Percentiles rank a stretch among this genome's conserved stretches.
Conservation (phyloP, 1,140 invertebrate genomes). For the Listronotus bonariensis region DNA sequence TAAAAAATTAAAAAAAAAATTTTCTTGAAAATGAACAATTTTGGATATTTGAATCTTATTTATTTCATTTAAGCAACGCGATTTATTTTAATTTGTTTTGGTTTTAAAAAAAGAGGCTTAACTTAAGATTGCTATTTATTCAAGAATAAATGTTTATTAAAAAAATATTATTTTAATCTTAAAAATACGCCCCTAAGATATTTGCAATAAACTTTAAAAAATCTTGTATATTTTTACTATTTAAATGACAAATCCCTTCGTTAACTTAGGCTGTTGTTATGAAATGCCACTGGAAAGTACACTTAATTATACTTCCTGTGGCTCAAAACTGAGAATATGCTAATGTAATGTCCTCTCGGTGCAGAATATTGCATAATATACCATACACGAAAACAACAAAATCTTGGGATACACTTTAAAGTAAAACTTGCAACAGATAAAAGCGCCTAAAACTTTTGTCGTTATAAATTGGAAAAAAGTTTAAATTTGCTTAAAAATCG, state of each 20-base stretch:
- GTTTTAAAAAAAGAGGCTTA: no score
- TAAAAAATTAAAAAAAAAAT: no score
- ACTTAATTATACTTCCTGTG: constrained; percentile 34
- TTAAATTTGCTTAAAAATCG: constrained; percentile 13
- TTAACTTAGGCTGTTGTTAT: constrained; percentile 9
- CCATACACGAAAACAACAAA: constrained; percentile 7
- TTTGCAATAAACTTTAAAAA: no score
- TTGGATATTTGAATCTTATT: no score
- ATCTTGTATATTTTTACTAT: no score
- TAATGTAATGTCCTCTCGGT: constrained; percentile 31
- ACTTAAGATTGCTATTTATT: no score
- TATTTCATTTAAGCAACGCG: no score
- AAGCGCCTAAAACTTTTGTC: not conserved
- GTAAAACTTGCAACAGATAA: not conserved
- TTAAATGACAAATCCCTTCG: not conserved
- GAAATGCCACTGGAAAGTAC: constrained; percentile 25
- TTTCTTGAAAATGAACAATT: no score
- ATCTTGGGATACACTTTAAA: constrained; percentile 6
- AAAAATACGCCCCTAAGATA: no score
- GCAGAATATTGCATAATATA: constrained; percentile 33
- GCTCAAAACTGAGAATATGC: constrained; percentile 33
- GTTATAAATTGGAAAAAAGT: constrained; percentile 19
- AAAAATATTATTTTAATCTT: no score
- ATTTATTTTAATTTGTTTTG: no score
- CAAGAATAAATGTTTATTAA: no score